Conservation (phyloP, 30 jellyfish, hydroid and myxozoan genomes). For the Aurelia aurita complex sp. Pacific region DNA sequence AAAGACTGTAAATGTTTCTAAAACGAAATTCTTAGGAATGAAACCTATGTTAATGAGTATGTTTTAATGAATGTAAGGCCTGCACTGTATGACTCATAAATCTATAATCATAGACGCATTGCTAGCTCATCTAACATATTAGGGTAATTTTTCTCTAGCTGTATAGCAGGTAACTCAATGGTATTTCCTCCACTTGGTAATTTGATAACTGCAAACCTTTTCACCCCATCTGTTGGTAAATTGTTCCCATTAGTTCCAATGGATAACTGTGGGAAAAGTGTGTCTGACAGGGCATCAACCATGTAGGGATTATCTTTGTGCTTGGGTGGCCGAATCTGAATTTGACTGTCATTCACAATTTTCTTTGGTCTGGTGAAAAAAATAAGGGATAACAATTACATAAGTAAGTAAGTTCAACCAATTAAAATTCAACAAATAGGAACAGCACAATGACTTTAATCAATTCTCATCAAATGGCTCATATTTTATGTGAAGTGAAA, state of each 20-base stretch:
- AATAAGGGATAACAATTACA: background rate
- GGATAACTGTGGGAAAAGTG: slow-evolving; percentile 83
- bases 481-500: too few species aligned
- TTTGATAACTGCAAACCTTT: slow-evolving; percentile 52
- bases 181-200: slow-evolving; percentile 59
- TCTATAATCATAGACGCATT: slow-evolving; percentile 56
- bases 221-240: slow-evolving; percentile 7
- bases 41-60: too few species aligned
- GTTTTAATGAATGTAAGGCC: too few species aligned
- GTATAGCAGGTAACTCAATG: slow-evolving; percentile 82
- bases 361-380: slow-evolving; percentile 81
- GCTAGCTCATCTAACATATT: slow-evolving; percentile 80
- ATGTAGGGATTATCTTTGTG: slow-evolving; percentile 83
- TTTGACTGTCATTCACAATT: slow-evolving; percentile 3
- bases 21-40: too few species aligned
- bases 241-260: slow-evolving; percentile 16
- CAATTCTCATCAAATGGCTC: too few species aligned
- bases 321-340: slow-evolving; percentile 48
- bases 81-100: too few species aligned
- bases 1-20: too few species aligned
- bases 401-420: background rate
- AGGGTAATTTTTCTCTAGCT: slow-evolving; percentile 63
- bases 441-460: too few species aligned
- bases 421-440: background rate
- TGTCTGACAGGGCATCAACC: slow-evolving; percentile 85